Percentiles rank a stretch among this genome's conserved stretches.
phyloP scores from a whole-genome alignment of 2,113 vertebrate species.

The Cottus gobio region DNA sequence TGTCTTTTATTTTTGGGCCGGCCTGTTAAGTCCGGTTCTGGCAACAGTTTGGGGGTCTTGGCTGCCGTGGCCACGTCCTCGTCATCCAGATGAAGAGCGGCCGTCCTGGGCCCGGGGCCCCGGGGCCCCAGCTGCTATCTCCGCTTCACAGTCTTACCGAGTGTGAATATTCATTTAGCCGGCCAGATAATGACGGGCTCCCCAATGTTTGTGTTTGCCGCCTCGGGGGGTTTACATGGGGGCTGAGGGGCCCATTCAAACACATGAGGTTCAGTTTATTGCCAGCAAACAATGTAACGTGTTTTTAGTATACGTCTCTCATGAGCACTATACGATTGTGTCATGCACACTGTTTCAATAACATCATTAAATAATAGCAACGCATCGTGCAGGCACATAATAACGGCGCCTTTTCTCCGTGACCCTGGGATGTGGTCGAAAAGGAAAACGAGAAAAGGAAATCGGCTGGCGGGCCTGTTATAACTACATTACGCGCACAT shows the following conservation, averaged over 20 bases:
- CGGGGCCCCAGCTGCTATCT: conserved; percentile 74
- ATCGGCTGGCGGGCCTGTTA: conserved; percentile 12
- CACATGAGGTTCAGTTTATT: conserved; percentile 44
- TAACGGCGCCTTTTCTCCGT: conserved; percentile 14
- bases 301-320: conserved; percentile 38
- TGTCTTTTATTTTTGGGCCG: not conserved
- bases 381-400: conserved; percentile 20
- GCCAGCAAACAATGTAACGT: conserved; percentile 44
- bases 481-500: conserved; percentile 5
- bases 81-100: conserved; percentile 47
- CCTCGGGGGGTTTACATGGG: conserved; percentile 52
- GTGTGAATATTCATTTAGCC: conserved; percentile 78
- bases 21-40: conserved; percentile 35
- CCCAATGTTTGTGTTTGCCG: conserved; percentile 59
- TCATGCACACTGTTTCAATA: conserved; percentile 25
- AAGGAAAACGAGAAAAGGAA: conserved; percentile 32
- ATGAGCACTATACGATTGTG: conserved; percentile 28
- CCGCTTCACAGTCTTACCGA: conserved; percentile 62
- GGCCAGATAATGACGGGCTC: conserved; percentile 62
- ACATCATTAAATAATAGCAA: conserved; percentile 29
- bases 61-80: conserved; percentile 21
- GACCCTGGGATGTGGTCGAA: conserved; percentile 11
- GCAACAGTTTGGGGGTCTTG: conserved; percentile 54
- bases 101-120: too few species aligned
- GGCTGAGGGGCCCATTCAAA: conserved; percentile 49